Evolutionary conservation across 2,888 invertebrate species (phyloP).

Genomic region (Cryptocheilus praepositus): DNA sequence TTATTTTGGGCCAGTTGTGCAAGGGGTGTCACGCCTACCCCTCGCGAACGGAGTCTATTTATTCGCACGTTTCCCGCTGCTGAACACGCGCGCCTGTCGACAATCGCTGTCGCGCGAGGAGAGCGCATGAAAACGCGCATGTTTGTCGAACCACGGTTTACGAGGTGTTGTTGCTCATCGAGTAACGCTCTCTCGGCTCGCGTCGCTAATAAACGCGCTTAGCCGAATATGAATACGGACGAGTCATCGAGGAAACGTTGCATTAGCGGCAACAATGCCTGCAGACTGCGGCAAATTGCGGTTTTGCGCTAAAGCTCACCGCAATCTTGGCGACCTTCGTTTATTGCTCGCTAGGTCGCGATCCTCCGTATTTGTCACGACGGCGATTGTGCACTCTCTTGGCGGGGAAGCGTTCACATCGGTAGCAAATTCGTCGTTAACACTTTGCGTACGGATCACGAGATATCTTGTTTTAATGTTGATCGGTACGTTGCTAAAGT

Average conservation of each 20-base stretch:
- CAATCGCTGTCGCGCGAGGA: conserved; percentile 27
- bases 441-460: too few species aligned
- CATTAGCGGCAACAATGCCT: conserved; percentile 21
- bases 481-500: too few species aligned
- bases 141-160: conserved; percentile 64
- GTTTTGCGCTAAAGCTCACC: conserved; percentile 36
- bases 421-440: too few species aligned
- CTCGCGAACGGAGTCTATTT: too few species aligned
- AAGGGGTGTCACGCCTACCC: too few species aligned
- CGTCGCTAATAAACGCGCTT: conserved; percentile 70
- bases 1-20: too few species aligned
- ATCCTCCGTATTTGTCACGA: too few species aligned
- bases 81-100: conserved; percentile 26
- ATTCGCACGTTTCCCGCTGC: conserved; percentile 1
- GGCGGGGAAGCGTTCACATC: too few species aligned
- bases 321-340: conserved; percentile 4
- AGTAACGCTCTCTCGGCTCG: conserved; percentile 56
- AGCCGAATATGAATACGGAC: conserved; percentile 66
- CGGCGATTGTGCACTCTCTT: too few species aligned
- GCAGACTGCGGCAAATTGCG: conserved; percentile 37
- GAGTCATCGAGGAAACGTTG: conserved; percentile 45
- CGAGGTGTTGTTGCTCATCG: conserved; percentile 69
- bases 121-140: conserved; percentile 34
- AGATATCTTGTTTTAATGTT: too few species aligned
- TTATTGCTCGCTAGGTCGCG: conserved; percentile 12